Conservation (phyloP, 2,113 vertebrate species). For the Coracopsis vasa region DNA sequence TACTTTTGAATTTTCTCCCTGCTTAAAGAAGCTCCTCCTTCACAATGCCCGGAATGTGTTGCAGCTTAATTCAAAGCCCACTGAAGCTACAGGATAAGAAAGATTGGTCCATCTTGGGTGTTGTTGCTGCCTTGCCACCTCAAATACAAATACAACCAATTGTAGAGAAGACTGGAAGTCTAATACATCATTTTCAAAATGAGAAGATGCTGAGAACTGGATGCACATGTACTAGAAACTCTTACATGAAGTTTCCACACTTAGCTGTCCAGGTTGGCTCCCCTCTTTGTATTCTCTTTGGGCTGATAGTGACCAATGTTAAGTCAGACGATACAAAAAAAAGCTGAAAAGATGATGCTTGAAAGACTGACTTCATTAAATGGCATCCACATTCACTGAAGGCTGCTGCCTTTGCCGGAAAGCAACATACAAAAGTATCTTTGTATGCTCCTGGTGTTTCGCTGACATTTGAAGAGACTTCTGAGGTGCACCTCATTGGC, state of each 20-base stretch:
- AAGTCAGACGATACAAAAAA: background rate
- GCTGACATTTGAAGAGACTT: background rate
- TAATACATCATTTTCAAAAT: background rate
- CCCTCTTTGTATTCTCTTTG: background rate
- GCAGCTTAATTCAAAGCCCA: background rate
- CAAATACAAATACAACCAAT: background rate
- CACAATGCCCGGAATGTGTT: background rate
- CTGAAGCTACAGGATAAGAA: background rate
- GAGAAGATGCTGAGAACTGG: background rate
- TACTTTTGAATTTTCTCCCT: background rate
- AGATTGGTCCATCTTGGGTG: background rate
- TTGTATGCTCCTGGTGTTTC: background rate
- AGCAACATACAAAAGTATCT: background rate
- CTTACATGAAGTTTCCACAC: background rate
- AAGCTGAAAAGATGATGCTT: background rate
- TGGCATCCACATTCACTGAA: background rate
- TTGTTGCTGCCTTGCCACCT: background rate
- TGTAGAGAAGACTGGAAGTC: background rate
- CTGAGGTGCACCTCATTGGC: background rate
- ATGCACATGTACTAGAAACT: background rate
- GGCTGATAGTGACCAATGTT: background rate
- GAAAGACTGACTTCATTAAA: slow-evolving; percentile 1
- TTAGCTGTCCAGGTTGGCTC: background rate
- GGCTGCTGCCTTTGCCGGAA: background rate
- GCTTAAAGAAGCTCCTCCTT: background rate